Conservation (phyloP, 2,113 vertebrate species). For the Leptobrachium ailaonicum region DNA sequence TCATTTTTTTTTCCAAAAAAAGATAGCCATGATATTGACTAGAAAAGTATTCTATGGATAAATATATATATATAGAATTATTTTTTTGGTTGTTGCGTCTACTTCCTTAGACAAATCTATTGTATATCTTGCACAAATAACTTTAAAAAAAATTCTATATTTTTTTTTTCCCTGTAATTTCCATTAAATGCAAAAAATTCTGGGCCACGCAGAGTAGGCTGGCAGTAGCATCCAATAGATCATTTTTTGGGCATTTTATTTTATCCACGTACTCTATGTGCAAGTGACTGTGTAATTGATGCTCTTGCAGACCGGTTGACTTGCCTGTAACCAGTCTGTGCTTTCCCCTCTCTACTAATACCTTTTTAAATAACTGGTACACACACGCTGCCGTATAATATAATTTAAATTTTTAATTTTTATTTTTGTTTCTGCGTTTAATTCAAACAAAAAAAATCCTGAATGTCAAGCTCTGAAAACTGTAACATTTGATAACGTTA, state of each 20-base stretch:
- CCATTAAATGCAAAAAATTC: slow-evolving; percentile 48
- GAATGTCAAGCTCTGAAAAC: slow-evolving; percentile 59
- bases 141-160: background rate
- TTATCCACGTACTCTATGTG: background rate
- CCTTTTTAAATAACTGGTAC: slow-evolving; percentile 46
- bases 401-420: slow-evolving; percentile 56
- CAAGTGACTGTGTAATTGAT: slow-evolving; percentile 23
- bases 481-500: slow-evolving; percentile 58
- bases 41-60: background rate
- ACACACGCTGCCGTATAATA: slow-evolving; percentile 52
- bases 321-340: slow-evolving; percentile 35
- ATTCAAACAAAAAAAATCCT: background rate
- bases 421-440: background rate
- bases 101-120: slow-evolving; percentile 5
- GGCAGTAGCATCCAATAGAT: slow-evolving; percentile 1
- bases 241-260: background rate
- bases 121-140: background rate
- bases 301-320: slow-evolving; percentile 28
- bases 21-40: background rate
- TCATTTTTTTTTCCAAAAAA: background rate
- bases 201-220: slow-evolving; percentile 19
- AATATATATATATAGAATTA: background rate
- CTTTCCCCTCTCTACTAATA: slow-evolving; percentile 54
- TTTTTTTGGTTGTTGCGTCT: slow-evolving; percentile 3
- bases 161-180: slow-evolving; percentile 45